Conservation (phyloP, 2,888 invertebrate species). For the Sussaba pulchella region DNA sequence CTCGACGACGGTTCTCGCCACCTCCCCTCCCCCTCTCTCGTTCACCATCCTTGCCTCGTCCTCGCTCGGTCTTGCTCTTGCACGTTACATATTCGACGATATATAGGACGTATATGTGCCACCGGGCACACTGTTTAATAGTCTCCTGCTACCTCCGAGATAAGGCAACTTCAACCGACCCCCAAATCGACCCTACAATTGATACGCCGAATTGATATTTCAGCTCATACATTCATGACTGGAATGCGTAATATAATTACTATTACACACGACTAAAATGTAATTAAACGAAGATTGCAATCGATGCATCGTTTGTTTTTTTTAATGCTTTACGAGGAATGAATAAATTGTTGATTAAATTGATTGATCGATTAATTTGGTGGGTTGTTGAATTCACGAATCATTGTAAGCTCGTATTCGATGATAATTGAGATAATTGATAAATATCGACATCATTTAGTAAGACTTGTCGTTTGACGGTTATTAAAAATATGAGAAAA, state of each 20-base stretch:
- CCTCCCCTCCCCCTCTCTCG: conserved; percentile 7
- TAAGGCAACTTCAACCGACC: conserved; percentile 49
- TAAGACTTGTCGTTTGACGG: too few relatives aligned
- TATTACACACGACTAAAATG: conserved; percentile 46
- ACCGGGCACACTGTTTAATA: conserved; percentile 52
- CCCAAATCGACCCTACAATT: conserved; percentile 51
- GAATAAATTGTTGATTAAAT: too few relatives aligned
- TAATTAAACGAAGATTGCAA: conserved; percentile 32
- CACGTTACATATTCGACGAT: conserved; percentile 13
- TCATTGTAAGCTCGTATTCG: too few relatives aligned
- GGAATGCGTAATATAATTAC: background rate
- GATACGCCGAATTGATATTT: conserved; percentile 66
- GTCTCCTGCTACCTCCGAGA: conserved; percentile 50
- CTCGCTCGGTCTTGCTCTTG: background rate
- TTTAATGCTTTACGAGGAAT: too few relatives aligned
- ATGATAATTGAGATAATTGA: too few relatives aligned
- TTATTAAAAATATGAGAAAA: too few relatives aligned
- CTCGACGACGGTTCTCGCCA: conserved; percentile 38
- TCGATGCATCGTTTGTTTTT: background rate
- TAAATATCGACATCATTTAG: too few relatives aligned
- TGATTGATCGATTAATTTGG: too few relatives aligned
- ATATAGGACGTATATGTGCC: background rate
- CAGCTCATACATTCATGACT: conserved; percentile 8
- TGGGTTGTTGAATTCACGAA: too few relatives aligned
- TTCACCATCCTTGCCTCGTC: too few relatives aligned